Percentiles rank a stretch among this genome's conserved stretches.
Conservation (phyloP, 2,797 vertebrate species). For the Sandelia bainsii region DNA sequence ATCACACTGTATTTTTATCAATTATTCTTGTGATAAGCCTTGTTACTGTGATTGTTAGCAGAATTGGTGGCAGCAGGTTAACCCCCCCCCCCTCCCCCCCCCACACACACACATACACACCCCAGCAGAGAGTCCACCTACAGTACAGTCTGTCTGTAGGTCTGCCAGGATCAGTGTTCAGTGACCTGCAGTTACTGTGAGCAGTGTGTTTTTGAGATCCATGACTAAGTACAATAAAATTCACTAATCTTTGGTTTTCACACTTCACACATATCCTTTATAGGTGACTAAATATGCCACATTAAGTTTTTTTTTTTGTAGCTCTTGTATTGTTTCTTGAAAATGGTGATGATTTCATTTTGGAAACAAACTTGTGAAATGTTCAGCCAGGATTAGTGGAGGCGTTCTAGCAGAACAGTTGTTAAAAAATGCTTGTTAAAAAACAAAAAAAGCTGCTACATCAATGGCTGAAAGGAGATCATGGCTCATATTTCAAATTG, state of each 20-base stretch:
- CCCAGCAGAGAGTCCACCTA: too few species aligned
- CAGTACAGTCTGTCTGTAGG: too few species aligned
- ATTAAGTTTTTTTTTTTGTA: not conserved
- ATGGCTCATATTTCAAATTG: not conserved
- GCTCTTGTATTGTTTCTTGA: constrained; percentile 34
- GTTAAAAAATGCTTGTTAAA: constrained; percentile 26
- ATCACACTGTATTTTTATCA: too few species aligned
- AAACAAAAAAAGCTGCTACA: not conserved
- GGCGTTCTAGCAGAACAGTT: constrained; percentile 42
- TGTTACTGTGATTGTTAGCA: not conserved
- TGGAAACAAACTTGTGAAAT: constrained; percentile 55
- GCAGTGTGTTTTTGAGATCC: too few species aligned
- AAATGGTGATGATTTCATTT: constrained; percentile 34
- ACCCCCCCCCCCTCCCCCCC: too few species aligned
- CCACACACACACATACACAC: too few species aligned
- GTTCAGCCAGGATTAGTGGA: constrained; percentile 58
- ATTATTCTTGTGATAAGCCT: not conserved
- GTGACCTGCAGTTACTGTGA: too few species aligned
- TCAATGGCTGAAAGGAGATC: not conserved
- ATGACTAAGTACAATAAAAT: too few species aligned
- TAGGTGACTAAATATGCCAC: not conserved
- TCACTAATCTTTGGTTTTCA: constrained; percentile 2
- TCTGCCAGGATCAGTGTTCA: too few species aligned
- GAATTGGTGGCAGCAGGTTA: too few species aligned
- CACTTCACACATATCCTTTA: not conserved